Percentiles rank a stretch among this genome's conserved stretches.
Evolutionary conservation across 1,140 invertebrate species (phyloP).

Genomic region (Ectropis grisescens): DNA sequence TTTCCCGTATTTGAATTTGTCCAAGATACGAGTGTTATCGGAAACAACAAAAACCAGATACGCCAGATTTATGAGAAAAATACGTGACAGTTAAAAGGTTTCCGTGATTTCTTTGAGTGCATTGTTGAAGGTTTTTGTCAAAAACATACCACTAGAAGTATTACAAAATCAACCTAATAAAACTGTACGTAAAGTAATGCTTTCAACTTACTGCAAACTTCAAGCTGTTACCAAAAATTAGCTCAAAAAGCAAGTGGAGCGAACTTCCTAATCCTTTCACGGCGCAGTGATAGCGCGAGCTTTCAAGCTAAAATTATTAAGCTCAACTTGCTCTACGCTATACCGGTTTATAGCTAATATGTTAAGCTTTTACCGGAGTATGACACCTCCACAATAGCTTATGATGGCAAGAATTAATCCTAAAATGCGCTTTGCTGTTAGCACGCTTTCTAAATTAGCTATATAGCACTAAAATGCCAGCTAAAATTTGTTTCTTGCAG

Average conservation of each 20-base stretch:
- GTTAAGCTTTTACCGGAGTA: slow-evolving; percentile 24
- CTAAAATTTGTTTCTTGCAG: not conserved
- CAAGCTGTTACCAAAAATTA: slow-evolving; percentile 47
- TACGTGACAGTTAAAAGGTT: slow-evolving; percentile 14
- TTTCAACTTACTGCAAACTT: no score
- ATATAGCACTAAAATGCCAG: not conserved
- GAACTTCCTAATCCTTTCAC: slow-evolving; percentile 45
- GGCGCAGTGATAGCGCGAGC: slow-evolving; percentile 51
- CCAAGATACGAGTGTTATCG: no score
- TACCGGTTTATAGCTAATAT: slow-evolving; percentile 25
- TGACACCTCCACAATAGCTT: not conserved
- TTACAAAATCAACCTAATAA: no score
- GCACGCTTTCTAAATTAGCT: not conserved
- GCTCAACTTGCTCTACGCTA: slow-evolving; percentile 36
- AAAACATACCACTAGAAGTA: no score
- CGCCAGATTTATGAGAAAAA: slow-evolving; percentile 8
- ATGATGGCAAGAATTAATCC: not conserved
- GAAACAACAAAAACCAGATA: no score
- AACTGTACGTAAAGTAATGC: no score
- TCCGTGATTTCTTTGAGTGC: slow-evolving; percentile 11
- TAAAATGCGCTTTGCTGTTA: no score
- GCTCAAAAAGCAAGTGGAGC: slow-evolving; percentile 43
- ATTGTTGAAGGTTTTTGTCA: not conserved
- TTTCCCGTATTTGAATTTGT: no score
- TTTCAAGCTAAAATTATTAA: slow-evolving; percentile 67